A percentile compares a stretch with the other conserved stretches of the same genome.
Evolutionary conservation across 2,888 invertebrate species (phyloP).

Genomic region (Rhagonycha fulva): DNA sequence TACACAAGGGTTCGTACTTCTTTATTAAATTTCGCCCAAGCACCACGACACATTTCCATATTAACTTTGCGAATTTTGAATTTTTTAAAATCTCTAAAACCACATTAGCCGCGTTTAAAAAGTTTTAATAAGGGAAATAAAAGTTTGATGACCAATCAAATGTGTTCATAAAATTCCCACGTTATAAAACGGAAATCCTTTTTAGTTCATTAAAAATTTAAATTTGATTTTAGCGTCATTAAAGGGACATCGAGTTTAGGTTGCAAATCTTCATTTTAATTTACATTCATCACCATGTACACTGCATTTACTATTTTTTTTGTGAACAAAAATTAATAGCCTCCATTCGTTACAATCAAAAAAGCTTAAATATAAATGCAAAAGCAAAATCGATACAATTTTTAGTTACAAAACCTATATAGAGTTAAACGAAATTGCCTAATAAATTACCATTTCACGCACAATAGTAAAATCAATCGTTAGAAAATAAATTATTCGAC

Average conservation of each 20-base stretch:
- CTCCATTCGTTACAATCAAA: slow-evolving; percentile 17
- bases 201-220: slow-evolving; percentile 4
- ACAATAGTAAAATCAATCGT: slow-evolving; percentile 40
- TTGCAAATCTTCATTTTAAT: slow-evolving; percentile 1
- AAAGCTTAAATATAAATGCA: slow-evolving; percentile 16
- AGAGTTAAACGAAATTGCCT: slow-evolving; percentile 36
- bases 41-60: not conserved
- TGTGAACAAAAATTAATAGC: slow-evolving; percentile 9
- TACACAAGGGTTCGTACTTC: slow-evolving; percentile 32
- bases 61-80: not conserved
- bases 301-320: not conserved
- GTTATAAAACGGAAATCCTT: slow-evolving; percentile 2
- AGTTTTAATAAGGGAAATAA: not conserved
- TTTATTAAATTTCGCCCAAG: slow-evolving; percentile 23
- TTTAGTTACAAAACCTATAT: slow-evolving; percentile 33
- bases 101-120: not conserved
- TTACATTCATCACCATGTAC: slow-evolving; percentile 1
- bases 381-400: slow-evolving; percentile 36
- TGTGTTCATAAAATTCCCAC: slow-evolving; percentile 1
- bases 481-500: slow-evolving; percentile 41
- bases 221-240: slow-evolving; percentile 1
- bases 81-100: not conserved
- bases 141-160: slow-evolving; percentile 2
- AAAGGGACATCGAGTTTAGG: slow-evolving; percentile 1
- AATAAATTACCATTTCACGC: slow-evolving; percentile 45